Conservation (phyloP, 2,797 vertebrate species). For the Champsocephalus gunnari region DNA sequence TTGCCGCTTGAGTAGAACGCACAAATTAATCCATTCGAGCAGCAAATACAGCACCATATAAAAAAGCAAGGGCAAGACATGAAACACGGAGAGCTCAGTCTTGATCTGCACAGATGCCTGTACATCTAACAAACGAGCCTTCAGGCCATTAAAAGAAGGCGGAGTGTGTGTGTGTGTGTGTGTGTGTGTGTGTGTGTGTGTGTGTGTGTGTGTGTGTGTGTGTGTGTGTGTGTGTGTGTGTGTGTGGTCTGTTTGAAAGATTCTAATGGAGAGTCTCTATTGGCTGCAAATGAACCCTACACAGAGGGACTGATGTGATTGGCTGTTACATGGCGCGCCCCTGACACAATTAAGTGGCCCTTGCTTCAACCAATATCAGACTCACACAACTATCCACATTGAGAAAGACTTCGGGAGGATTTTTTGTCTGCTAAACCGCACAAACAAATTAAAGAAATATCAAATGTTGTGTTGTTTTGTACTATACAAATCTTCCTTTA, state of each 20-base stretch:
- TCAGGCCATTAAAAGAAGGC: conserved; percentile 10
- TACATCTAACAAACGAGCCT: conserved; percentile 27
- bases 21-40: too few relatives aligned
- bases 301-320: conserved; percentile 27
- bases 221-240: conserved; percentile 6
- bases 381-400: neutral
- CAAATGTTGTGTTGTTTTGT: too few relatives aligned
- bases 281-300: conserved; percentile 34
- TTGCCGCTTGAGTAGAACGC: too few relatives aligned
- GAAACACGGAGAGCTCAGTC: neutral
- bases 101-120: conserved; percentile 33
- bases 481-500: too few relatives aligned
- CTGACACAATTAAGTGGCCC: conserved; percentile 13
- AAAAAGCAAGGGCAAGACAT: neutral
- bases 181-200: neutral
- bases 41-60: too few relatives aligned
- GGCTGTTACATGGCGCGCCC: conserved; percentile 6
- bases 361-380: neutral
- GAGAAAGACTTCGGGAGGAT: neutral
- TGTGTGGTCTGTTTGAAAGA: conserved; percentile 24
- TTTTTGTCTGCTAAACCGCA: neutral
- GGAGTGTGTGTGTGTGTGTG: neutral
- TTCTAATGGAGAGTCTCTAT: conserved; percentile 24
- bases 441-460: too few relatives aligned
- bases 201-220: neutral